Evolutionary conservation across 2,113 vertebrate genomes (phyloP).

Genomic region (Stomatorhinus ivindoensis): DNA sequence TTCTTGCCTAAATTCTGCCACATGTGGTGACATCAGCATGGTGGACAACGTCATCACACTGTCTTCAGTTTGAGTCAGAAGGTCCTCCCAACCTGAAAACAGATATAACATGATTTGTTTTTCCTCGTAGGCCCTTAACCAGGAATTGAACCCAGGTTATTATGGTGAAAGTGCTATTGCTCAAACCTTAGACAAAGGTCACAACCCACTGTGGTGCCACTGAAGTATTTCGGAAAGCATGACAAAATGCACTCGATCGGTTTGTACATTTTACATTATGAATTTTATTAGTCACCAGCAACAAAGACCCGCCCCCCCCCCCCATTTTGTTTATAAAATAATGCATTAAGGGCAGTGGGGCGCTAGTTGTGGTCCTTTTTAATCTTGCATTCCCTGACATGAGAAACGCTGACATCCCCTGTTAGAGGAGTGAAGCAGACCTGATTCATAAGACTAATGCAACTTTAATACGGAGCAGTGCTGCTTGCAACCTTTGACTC

Average conservation of each 20-base stretch:
- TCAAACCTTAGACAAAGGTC: neutral
- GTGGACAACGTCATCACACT: constrained; percentile 59
- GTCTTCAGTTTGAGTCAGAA: constrained; percentile 55
- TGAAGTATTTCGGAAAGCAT: neutral
- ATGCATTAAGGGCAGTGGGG: neutral
- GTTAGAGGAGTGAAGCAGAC: neutral
- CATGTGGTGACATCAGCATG: constrained; percentile 55
- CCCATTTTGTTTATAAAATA: neutral
- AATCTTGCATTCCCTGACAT: neutral
- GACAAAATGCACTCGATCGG: neutral
- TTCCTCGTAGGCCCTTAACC: neutral
- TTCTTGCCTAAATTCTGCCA: constrained; percentile 44
- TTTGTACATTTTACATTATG: neutral
- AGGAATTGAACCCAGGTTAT: neutral
- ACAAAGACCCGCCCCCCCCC: neutral
- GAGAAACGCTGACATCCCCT: neutral
- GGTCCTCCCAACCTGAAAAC: constrained; percentile 51
- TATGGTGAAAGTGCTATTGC: neutral
- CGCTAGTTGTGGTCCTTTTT: neutral
- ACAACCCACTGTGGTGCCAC: neutral
- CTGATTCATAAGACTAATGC: neutral
- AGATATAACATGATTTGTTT: neutral
- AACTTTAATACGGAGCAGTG: neutral
- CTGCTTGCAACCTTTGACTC: neutral
- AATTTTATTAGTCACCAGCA: neutral